A percentile compares a stretch with the other conserved stretches of the same genome.
Evolutionary conservation across 2,888 invertebrate species (phyloP).

Genomic region (Oligia latruncula): DNA sequence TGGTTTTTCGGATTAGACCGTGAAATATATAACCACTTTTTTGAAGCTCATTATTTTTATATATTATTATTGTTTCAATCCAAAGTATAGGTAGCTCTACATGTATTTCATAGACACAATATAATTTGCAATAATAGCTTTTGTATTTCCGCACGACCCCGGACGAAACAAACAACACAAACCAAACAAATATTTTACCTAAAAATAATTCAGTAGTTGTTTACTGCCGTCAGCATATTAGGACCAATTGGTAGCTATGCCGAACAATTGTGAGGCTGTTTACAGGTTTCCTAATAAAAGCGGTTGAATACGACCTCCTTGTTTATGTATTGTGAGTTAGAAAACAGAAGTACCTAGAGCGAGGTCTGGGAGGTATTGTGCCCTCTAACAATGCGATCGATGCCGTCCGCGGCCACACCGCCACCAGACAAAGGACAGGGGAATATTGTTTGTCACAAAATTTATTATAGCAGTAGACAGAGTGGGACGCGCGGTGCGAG

Average conservation of each 20-base stretch:
- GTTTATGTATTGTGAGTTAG: slow-evolving; percentile 63
- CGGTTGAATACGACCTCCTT: slow-evolving; percentile 58
- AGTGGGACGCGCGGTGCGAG: slow-evolving; percentile 69
- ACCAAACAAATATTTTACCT: slow-evolving; percentile 44
- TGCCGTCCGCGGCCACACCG: slow-evolving; percentile 74
- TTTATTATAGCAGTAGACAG: slow-evolving; percentile 85
- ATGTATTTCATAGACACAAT: slow-evolving; percentile 6
- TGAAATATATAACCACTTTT: slow-evolving; percentile 39
- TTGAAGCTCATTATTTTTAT: slow-evolving; percentile 27
- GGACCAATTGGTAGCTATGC: slow-evolving; percentile 48
- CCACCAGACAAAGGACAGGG: slow-evolving; percentile 83
- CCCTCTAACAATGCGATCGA: slow-evolving; percentile 74
- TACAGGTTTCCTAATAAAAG: slow-evolving; percentile 61
- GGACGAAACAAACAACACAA: slow-evolving; percentile 37
- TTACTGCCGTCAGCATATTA: slow-evolving; percentile 49
- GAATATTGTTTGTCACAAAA: slow-evolving; percentile 89
- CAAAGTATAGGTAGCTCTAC: not conserved
- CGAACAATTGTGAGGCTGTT: slow-evolving; percentile 54
- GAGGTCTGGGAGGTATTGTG: slow-evolving; percentile 76
- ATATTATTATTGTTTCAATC: slow-evolving; percentile 15
- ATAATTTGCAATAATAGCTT: slow-evolving; percentile 25
- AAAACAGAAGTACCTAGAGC: slow-evolving; percentile 67
- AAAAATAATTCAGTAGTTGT: slow-evolving; percentile 54
- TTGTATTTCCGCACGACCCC: slow-evolving; percentile 16
- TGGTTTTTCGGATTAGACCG: slow-evolving; percentile 39